phyloP scores from a whole-genome alignment of 2,888 invertebrate genomes.

The Aplocera efformata region DNA sequence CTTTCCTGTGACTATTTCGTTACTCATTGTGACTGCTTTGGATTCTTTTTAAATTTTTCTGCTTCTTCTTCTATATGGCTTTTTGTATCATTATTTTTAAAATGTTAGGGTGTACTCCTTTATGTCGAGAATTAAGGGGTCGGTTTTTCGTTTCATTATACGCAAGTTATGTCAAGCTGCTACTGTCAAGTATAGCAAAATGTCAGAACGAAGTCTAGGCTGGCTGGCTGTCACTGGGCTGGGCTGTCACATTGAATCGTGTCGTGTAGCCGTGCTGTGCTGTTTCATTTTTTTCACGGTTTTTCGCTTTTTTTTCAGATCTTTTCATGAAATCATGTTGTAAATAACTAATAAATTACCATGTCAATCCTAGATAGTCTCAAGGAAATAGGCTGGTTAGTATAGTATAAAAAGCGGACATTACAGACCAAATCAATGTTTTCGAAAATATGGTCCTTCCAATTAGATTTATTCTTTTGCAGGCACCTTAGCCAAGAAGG shows the following conservation, averaged over 20 bases:
- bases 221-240: no score
- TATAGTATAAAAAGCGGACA: slow-evolving; percentile 19
- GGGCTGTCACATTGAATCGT: slow-evolving; percentile 13
- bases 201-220: no score
- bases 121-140: no score
- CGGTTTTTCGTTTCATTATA: no score
- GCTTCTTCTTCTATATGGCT: no score
- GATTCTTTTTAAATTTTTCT: no score
- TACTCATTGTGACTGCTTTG: no score
- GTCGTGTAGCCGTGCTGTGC: slow-evolving; percentile 43
- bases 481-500: slow-evolving; percentile 89
- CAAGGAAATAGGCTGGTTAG: slow-evolving; percentile 85
- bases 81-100: no score
- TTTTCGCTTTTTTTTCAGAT: slow-evolving; percentile 54
- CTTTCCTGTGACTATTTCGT: no score
- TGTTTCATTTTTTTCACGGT: slow-evolving; percentile 48
- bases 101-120: no score
- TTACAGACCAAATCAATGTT: neutral
- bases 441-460: slow-evolving; percentile 13
- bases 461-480: slow-evolving; percentile 47
- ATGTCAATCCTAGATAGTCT: slow-evolving; percentile 84
- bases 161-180: no score
- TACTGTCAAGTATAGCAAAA: no score
- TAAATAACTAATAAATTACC: slow-evolving; percentile 54
- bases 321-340: slow-evolving; percentile 59